Evolutionary conservation across 2,888 invertebrate species (phyloP).

Genomic region (Sinelater perroti): DNA sequence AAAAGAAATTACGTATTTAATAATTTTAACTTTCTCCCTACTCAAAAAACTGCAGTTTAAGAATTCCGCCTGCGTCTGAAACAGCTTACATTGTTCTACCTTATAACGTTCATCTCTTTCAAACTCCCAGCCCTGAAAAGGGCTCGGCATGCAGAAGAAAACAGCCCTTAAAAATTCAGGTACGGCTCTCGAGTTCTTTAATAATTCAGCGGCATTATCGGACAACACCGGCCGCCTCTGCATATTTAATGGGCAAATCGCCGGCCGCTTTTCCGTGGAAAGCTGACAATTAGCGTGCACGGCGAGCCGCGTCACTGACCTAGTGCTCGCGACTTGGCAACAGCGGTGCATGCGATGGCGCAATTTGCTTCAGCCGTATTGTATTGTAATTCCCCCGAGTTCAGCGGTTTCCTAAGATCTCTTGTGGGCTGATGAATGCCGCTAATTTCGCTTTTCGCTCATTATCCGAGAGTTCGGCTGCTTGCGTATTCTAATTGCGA

Average conservation of each 20-base stretch:
- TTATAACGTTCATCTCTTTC: no score
- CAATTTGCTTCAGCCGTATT: conserved; percentile 31
- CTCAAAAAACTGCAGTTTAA: no score
- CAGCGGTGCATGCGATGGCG: conserved; percentile 27
- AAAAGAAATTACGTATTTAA: no score
- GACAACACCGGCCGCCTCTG: neutral
- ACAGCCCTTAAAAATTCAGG: neutral
- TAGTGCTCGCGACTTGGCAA: conserved; percentile 32
- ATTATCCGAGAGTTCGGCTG: conserved; percentile 9
- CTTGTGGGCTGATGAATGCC: conserved; percentile 12
- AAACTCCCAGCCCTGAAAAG: no score
- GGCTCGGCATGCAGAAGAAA: neutral
- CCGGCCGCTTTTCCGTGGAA: conserved; percentile 10
- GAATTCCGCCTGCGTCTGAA: no score
- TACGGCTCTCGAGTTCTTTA: neutral
- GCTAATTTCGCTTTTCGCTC: conserved; percentile 13
- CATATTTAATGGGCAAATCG: conserved; percentile 10
- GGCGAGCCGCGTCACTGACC: conserved; percentile 34
- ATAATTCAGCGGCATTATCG: conserved; percentile 1
- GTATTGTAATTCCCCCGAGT: conserved; percentile 29
- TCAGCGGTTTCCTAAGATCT: conserved; percentile 16
- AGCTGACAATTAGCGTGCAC: conserved; percentile 18
- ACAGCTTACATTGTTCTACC: no score
- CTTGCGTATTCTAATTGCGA: neutral
- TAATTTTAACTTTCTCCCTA: no score